Evolutionary conservation across 2,797 vertebrate species (phyloP), one percentile per base, ranked within the genome.

Genomic region (Sebastes reedi): DNA sequence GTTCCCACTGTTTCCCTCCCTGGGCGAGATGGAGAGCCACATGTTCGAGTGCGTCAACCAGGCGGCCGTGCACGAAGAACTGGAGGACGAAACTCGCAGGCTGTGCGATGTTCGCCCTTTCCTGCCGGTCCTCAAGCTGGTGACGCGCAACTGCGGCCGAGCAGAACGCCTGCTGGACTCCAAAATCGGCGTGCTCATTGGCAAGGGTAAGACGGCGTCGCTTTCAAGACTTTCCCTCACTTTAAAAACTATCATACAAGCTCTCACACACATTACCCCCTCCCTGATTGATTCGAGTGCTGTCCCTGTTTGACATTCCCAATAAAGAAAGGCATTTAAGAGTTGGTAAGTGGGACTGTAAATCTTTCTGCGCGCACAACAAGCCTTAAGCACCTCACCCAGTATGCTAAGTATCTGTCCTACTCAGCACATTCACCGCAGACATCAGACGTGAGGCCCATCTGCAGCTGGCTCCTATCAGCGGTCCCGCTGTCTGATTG

Each of bases 1-100:
- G n/a, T 98, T 98, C 91, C 99, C 99, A 1, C 96, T 99, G 69
- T 99, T 98, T 88, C 95, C 97, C 27, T 95, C 97, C 67, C 96
- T 99, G 80, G 95, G 97, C 91, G 97, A 99, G 91, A 98, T 99
- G 90, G 98, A 99, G 93, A 97, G 97, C 74, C 98, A 99, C 91
- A 99, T 99, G 97, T 99, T 99, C 93, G 97, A 98, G 67, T 99
- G 98, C 55, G 97, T 99, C 89, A 99, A 98, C 95, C 97, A 99
- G 88, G 97, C 97, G 5, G 98, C 99, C 13, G 99, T 99, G 30
- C 98, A 98, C 69, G 99, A 99, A 89, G 98, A 99, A 72, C 94
- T 99, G 54, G 99, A 99, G 86, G 98, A 99, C 80, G 99, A 99
- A 93, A 97, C 96, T 0, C 96, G 97, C 39, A 95, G 98, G n/a